Evolutionary conservation across 2,113 vertebrate genomes (phyloP), one percentile per base, ranked within the genome.

Genomic region (Phaetusa simplex): DNA sequence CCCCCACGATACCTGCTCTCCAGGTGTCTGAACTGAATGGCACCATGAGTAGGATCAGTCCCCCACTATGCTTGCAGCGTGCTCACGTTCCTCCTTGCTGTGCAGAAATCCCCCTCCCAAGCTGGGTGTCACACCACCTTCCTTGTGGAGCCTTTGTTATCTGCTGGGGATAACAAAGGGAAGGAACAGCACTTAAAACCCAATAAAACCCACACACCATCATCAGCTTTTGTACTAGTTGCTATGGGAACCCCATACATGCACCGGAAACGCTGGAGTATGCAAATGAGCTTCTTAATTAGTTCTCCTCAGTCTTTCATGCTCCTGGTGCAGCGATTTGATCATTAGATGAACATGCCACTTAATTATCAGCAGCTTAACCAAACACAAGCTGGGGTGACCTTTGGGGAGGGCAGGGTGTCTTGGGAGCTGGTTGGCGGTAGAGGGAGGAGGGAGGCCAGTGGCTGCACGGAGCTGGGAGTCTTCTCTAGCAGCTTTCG

Each of bases 171-270:
- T 96, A 93, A 97, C 96, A 96, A 96, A 97, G 58, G 88, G 64
- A 96, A 91, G 82, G 88, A 95, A 23, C 82, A 65, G 86, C 88
- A 80, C 94, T 95, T 65, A 77, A 96, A 97, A 71, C 94, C 93
- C 93, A 70, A 66, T 55, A 92, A 95, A 97, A 92, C 94, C 93
- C 94, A 77, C 93, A 79, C 77, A 47, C 87, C 91, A 73, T 71
- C 84, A 24, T 62, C 74, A 26, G 96, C 97, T 97, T 97, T 40
- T 90, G 96, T 90, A 65, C 86, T 55, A 59, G 98, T 98, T 98
- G 95, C 98, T 96, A 98, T 97, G 97, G 98, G 93, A 98, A 98
- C 98, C 40, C 89, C 65, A 96, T 89, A 92, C 91, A 85, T 86
- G 90, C 69, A 77, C 96, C 90, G 96, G 97, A 97, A 95, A 96